Conservation (phyloP, 2,888 invertebrate genomes). For the Biston stratarius region DNA sequence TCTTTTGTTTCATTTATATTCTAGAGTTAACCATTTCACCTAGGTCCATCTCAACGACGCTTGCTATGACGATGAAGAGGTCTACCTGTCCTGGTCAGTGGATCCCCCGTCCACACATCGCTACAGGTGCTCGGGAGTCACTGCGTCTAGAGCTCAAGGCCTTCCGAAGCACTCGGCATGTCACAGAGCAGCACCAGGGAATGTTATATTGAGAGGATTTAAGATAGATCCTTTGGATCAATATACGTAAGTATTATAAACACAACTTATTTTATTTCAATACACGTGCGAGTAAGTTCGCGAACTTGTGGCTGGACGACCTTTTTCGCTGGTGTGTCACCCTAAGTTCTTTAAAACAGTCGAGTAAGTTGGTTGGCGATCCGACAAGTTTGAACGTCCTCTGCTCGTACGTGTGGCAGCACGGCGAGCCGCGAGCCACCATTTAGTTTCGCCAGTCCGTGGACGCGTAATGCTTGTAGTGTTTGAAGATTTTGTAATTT, state of each 20-base stretch:
- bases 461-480: no score
- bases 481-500: no score
- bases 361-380: no score
- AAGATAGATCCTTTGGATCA: constrained; percentile 74
- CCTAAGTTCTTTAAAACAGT: no score
- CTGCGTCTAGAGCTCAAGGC: constrained; percentile 69
- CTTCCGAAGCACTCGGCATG: constrained; percentile 78
- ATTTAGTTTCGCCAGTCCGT: no score
- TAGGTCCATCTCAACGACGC: constrained; percentile 75
- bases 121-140: constrained; percentile 77
- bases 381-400: no score
- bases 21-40: constrained; percentile 6
- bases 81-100: constrained; percentile 75
- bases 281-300: no score
- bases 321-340: no score
- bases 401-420: no score
- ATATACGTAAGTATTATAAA: constrained; percentile 70
- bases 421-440: no score
- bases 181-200: constrained; percentile 73
- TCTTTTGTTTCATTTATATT: not conserved
- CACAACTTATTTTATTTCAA: not conserved
- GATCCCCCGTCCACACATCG: constrained; percentile 70
- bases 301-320: no score
- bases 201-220: constrained; percentile 72
- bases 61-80: constrained; percentile 76